Evolutionary conservation across 2,113 vertebrate species (phyloP), one percentile per base, ranked within the genome.

Genomic region (Hystrix brachyura): DNA sequence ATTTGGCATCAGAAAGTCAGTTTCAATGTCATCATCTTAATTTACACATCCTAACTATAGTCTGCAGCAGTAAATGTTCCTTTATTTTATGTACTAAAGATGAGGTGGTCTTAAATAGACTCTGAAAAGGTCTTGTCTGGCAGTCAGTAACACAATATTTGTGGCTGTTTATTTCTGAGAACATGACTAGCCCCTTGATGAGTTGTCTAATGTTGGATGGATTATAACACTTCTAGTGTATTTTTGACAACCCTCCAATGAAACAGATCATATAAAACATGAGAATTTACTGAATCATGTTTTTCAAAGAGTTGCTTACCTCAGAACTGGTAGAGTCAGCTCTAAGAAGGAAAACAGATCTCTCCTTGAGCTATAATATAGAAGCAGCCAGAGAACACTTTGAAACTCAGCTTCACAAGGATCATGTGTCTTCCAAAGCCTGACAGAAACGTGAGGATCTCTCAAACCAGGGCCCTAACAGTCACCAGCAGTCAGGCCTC

Each of bases 301-400:
- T 85, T 96, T 96, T 91, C 65, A 89, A 46, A 85, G 90, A 85
- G n/a, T 57, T 43, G 48, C 53, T 88, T 91, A 65, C 38, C 46
- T 83, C 69, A 81, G 32, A 95, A 84, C n/a, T 84, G 48, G 38
- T 29, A 25, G 55, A 88, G 74, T 79, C 57, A 94, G 21, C 18
- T 71, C 29, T 94, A 71, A 72, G 80, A 94, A 80, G 7, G 59
- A 65, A 96, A 80, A 82, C n/a, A 74, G 53, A 27, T 55, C 8
- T 79, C 78, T 67, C 72, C 83, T 32, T 91, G 55, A 96, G 12
- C 48, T 93, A 53, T 19, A 81, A n/a, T 69, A 25, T 27, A 46
- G 93, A 81, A 71, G 53, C 21, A 85, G 48, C 71, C 13, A 65
- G 62, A 6, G 1, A 82, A 23, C 38, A 72, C 34, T 86, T 67